phyloP scores from a whole-genome alignment of 2,113 vertebrate species.

The Verasper variegatus region DNA sequence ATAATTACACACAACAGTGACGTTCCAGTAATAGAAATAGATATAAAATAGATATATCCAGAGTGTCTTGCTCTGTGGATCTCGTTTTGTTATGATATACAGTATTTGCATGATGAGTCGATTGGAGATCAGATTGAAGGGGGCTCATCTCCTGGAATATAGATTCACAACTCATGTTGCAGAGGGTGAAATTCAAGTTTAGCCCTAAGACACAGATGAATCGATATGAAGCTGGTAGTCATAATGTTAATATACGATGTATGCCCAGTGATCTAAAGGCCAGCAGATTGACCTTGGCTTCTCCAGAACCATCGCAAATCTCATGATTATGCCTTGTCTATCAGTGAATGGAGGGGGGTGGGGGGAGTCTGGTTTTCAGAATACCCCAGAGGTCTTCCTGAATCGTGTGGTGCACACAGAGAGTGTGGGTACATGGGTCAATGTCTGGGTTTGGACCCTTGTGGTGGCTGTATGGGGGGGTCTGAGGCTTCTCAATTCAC shows the following conservation, averaged over 20 bases:
- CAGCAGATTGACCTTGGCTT: slow-evolving; percentile 43
- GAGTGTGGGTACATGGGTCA: slow-evolving; percentile 37
- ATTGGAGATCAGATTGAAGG: slow-evolving; percentile 15
- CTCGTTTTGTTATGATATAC: slow-evolving; percentile 2
- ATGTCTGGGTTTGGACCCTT: slow-evolving; percentile 51
- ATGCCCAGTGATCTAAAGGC: slow-evolving; percentile 5
- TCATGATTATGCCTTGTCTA: slow-evolving; percentile 18
- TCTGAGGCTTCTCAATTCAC: slow-evolving; percentile 18
- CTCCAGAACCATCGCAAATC: slow-evolving; percentile 35
- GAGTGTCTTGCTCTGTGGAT: neutral
- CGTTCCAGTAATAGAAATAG: neutral
- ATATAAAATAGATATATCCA: neutral
- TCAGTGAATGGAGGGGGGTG: neutral
- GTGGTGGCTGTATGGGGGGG: slow-evolving; percentile 22
- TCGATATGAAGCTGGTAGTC: slow-evolving; percentile 50
- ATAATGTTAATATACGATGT: slow-evolving; percentile 46
- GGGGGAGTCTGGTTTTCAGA: neutral
- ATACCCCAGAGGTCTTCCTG: slow-evolving; percentile 20
- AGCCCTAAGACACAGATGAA: slow-evolving; percentile 37
- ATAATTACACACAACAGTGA: neutral
- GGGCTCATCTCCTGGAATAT: slow-evolving; percentile 32
- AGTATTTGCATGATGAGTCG: slow-evolving; percentile 16
- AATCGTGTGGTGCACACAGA: slow-evolving; percentile 22
- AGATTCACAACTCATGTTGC: slow-evolving; percentile 43
- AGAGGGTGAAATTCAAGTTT: slow-evolving; percentile 41